These are phyloP conservation scores for Xanthorhoe designata DNA, from an alignment of 2,888 invertebrate genomes.

Conservation along the genomic window DNA sequence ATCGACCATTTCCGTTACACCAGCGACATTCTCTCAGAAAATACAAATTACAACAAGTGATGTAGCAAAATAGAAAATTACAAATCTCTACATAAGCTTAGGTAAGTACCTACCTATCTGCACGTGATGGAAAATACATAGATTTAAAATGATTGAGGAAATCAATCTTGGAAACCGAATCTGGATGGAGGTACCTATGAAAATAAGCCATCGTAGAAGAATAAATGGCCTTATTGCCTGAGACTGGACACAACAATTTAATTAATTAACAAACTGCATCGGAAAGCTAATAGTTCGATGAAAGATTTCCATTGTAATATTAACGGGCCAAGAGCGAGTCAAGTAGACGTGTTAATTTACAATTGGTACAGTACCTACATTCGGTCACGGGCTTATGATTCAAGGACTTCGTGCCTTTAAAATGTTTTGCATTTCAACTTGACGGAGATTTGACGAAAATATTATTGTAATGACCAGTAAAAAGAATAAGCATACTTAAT, in stretches of 20 bases:
- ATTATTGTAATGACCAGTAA: constrained; percentile 47
- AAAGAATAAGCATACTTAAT: constrained; percentile 20
- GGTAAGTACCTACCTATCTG: too few relatives aligned
- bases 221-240: neutral
- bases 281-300: constrained; percentile 40
- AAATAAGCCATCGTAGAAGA: neutral
- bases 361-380: constrained; percentile 51
- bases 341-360: constrained; percentile 64
- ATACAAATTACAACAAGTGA: constrained; percentile 42
- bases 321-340: constrained; percentile 45
- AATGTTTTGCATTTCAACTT: constrained; percentile 68
- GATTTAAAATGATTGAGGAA: constrained; percentile 14
- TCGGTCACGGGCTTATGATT: constrained; percentile 64
- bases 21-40: constrained; percentile 42
- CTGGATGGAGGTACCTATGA: too few relatives aligned
- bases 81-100: constrained; percentile 19
- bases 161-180: neutral
- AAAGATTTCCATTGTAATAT: constrained; percentile 57
- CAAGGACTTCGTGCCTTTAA: constrained; percentile 70
- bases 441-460: constrained; percentile 56
- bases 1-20: constrained; percentile 70
- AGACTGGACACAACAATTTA: constrained; percentile 17
- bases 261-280: constrained; percentile 39
- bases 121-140: constrained; percentile 18
- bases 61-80: constrained; percentile 33